These are phyloP conservation scores for Portunus trituberculatus DNA, from an alignment of 1,140 invertebrate species.

Conservation along the genomic window DNA sequence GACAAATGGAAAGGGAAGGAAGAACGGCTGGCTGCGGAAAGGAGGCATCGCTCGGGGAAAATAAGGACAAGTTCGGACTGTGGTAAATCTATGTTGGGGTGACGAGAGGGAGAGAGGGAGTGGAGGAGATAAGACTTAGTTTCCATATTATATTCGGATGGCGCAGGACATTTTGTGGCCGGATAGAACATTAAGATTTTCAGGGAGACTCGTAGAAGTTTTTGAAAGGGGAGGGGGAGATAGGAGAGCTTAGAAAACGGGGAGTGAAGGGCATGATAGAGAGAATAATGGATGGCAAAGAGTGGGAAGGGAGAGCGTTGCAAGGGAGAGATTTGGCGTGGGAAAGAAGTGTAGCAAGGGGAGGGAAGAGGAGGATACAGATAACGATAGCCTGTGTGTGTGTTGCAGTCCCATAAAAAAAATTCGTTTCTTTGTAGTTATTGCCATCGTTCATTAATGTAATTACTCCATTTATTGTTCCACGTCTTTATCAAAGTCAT, in stretches of 20 bases:
- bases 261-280: neutral
- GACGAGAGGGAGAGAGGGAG: neutral
- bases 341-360: neutral
- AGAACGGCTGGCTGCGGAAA: neutral
- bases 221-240: neutral
- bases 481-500: neutral
- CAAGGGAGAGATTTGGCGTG: neutral
- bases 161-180: too few relatives aligned
- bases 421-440: neutral
- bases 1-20: neutral
- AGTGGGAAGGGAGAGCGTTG: neutral
- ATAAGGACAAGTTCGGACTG: neutral
- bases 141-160: too few relatives aligned
- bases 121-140: neutral
- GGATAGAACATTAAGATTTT: too few relatives aligned
- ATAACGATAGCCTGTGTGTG: neutral
- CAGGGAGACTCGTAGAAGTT: neutral
- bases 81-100: neutral
- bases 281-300: neutral
- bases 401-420: neutral
- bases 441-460: neutral
- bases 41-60: neutral
- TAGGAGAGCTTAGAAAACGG: neutral
- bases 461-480: neutral
- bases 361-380: neutral